phyloP scores from a whole-genome alignment of 2,888 invertebrate genomes.

The Allolobophora icterica region DNA sequence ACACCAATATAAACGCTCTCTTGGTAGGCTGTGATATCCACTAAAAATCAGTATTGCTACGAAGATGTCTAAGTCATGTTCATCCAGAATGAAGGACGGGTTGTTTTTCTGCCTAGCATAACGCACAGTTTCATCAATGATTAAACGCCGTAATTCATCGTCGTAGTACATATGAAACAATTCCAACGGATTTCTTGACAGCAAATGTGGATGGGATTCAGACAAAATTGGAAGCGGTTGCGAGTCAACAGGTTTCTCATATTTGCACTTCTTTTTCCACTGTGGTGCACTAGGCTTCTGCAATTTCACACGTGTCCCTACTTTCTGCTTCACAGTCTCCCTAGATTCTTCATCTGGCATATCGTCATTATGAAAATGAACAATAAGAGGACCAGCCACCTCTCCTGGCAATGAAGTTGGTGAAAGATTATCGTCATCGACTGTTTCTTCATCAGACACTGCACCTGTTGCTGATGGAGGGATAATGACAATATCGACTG shows the following conservation, averaged over 20 bases:
- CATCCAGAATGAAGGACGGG: not conserved
- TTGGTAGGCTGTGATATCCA: conserved; percentile 9
- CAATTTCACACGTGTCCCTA: not conserved
- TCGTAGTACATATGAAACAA: not conserved
- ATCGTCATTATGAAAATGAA: not conserved
- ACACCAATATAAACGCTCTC: not conserved
- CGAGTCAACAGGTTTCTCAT: not conserved
- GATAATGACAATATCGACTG: no score
- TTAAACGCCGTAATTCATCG: not conserved
- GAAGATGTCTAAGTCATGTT: not conserved
- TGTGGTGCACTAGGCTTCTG: not conserved
- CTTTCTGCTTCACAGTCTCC: no score
- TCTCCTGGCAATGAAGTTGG: not conserved
- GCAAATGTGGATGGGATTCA: not conserved
- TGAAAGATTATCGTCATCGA: not conserved
- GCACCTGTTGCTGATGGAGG: not conserved
- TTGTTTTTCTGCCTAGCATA: conserved; percentile 1
- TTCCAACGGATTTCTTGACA: not conserved
- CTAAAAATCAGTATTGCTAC: not conserved
- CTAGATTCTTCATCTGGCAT: no score
- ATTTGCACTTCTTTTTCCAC: not conserved
- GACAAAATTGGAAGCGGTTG: not conserved
- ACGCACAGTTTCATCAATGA: not conserved
- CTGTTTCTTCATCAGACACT: not conserved
- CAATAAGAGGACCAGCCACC: not conserved